Evolutionary conservation across 2,888 invertebrate species (phyloP).

Genomic region (Agapostemon virescens): DNA sequence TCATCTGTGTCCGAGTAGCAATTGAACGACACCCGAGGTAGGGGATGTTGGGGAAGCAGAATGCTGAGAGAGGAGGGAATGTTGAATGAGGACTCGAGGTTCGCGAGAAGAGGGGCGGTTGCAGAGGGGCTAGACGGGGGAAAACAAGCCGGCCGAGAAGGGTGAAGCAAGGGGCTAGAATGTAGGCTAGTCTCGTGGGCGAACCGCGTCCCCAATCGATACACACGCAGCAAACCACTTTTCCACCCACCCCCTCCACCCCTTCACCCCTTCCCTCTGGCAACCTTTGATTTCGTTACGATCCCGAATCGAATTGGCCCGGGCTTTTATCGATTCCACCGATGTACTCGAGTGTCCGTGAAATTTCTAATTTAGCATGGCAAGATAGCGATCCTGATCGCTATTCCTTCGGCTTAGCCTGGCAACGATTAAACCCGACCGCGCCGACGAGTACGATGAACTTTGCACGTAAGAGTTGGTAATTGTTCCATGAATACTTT

Average conservation of each 20-base stretch:
- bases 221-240: slow-evolving; percentile 69
- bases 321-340: slow-evolving; percentile 38
- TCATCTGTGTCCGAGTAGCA: slow-evolving; percentile 48
- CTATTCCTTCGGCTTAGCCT: background rate
- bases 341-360: slow-evolving; percentile 19
- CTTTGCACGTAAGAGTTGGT: slow-evolving; percentile 1
- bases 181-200: slow-evolving; percentile 78
- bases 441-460: slow-evolving; percentile 6
- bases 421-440: slow-evolving; percentile 11
- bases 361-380: slow-evolving; percentile 18
- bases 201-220: slow-evolving; percentile 79
- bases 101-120: slow-evolving; percentile 24
- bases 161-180: slow-evolving; percentile 69
- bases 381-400: background rate
- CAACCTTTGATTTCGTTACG: slow-evolving; percentile 55
- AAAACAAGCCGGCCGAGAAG: slow-evolving; percentile 50
- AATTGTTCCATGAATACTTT: slow-evolving; percentile 18
- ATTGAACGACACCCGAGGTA: slow-evolving; percentile 16
- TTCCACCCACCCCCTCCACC: slow-evolving; percentile 26
- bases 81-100: slow-evolving; percentile 73
- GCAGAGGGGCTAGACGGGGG: slow-evolving; percentile 47
- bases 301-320: slow-evolving; percentile 49
- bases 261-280: background rate
- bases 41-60: slow-evolving; percentile 45
- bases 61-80: slow-evolving; percentile 68